These are phyloP conservation scores for Cosmia pyralina DNA, from an alignment of 2,888 invertebrate genomes.

Conservation along the genomic window DNA sequence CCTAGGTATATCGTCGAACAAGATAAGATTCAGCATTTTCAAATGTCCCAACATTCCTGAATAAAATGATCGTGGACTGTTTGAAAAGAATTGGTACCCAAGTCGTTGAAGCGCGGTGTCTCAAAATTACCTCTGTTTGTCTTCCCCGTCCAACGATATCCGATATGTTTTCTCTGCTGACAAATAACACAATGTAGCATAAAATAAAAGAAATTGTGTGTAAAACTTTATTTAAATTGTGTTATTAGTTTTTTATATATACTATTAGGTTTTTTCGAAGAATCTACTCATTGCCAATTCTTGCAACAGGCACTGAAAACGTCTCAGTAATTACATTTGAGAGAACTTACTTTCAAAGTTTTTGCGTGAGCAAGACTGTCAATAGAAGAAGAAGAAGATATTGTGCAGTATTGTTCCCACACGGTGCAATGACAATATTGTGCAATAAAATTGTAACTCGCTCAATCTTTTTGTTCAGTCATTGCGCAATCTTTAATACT, in stretches of 20 bases:
- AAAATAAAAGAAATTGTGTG: background rate
- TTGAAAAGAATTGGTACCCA: constrained; percentile 6
- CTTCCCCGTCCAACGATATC: constrained; percentile 7
- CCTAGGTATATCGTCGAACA: no score
- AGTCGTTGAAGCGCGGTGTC: background rate
- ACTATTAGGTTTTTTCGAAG: background rate
- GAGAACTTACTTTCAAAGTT: background rate
- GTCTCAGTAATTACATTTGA: background rate
- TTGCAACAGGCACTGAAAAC: background rate
- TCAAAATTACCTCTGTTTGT: constrained; percentile 29
- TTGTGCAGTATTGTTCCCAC: background rate
- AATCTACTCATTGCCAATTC: background rate
- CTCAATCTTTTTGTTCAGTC: background rate
- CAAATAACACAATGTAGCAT: background rate
- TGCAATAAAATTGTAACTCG: background rate
- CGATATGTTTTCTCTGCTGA: constrained; percentile 16
- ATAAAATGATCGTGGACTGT: background rate
- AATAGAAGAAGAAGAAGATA: background rate
- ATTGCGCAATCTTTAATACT: background rate
- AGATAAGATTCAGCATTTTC: background rate
- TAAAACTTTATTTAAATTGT: background rate
- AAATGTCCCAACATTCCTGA: background rate
- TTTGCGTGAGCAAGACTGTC: no score
- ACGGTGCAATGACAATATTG: background rate
- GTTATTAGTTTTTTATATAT: no score